A percentile compares a stretch with the other conserved stretches of the same genome.
Evolutionary conservation across 2,888 invertebrate species (phyloP).

Genomic region (Chloroclystis v-ata): DNA sequence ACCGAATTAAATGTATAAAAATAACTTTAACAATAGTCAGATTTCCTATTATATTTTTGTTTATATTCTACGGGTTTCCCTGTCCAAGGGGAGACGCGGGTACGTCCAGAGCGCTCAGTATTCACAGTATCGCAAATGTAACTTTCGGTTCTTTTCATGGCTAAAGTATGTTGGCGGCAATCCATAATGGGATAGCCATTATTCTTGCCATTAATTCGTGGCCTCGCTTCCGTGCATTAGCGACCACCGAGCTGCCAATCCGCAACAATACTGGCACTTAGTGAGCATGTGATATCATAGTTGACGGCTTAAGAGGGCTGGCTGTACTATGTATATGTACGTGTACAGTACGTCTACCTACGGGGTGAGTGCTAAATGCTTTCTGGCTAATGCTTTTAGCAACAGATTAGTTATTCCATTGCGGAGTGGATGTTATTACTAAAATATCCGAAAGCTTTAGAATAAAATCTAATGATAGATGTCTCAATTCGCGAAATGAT

Average conservation of each 20-base stretch:
- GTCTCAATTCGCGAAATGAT: no score
- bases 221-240: constrained; percentile 77
- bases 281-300: constrained; percentile 21
- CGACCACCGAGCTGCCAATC: constrained; percentile 71
- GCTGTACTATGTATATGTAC: background rate
- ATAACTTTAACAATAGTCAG: no score
- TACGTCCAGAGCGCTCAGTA: constrained; percentile 70
- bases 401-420: background rate
- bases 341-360: background rate
- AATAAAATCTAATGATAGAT: no score
- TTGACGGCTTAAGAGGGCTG: constrained; percentile 14
- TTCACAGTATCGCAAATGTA: constrained; percentile 79
- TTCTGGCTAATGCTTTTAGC: constrained; percentile 5
- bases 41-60: no score
- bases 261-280: constrained; percentile 42
- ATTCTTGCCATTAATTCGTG: constrained; percentile 78
- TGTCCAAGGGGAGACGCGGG: constrained; percentile 39
- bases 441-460: no score
- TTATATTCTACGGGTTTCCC: constrained; percentile 32
- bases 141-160: constrained; percentile 79
- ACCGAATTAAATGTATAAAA: no score
- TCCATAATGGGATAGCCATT: constrained; percentile 79
- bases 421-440: background rate
- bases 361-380: constrained; percentile 6
- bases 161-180: constrained; percentile 80